These are phyloP conservation scores for Eulithis prunata DNA, from an alignment of 2,888 invertebrate species.

Conservation along the genomic window DNA sequence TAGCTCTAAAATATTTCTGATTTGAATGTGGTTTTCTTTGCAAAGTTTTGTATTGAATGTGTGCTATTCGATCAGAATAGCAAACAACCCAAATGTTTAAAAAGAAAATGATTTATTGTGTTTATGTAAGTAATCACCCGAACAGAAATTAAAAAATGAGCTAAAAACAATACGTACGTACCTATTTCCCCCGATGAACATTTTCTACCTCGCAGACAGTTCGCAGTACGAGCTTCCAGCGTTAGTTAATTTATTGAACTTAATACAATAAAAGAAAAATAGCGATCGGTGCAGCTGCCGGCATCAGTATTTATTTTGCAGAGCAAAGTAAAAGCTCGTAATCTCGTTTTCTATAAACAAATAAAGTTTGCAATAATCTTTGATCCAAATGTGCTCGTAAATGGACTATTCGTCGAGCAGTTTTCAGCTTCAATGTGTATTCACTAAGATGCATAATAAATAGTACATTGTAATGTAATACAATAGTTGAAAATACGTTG, in stretches of 20 bases:
- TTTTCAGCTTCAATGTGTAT: background rate
- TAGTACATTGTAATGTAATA: too few species aligned
- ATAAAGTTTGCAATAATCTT: conserved; percentile 23
- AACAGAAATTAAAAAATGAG: background rate
- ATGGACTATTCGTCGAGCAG: background rate
- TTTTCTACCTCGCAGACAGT: conserved; percentile 3
- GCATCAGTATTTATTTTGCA: conserved; percentile 20
- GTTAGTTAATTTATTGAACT: conserved; percentile 13
- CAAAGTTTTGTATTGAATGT: too few species aligned
- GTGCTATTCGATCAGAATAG: too few species aligned
- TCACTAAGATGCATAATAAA: too few species aligned
- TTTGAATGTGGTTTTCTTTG: too few species aligned
- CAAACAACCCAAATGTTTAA: too few species aligned
- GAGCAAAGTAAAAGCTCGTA: conserved; percentile 16
- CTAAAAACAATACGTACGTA: background rate
- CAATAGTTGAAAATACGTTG: too few species aligned
- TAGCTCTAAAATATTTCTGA: too few species aligned
- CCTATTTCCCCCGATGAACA: conserved; percentile 1
- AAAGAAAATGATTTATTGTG: too few species aligned
- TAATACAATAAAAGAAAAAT: conserved; percentile 10
- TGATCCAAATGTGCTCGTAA: conserved; percentile 10
- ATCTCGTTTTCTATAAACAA: conserved; percentile 24
- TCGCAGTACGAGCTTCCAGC: background rate
- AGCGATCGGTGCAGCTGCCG: conserved; percentile 1
- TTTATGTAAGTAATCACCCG: too few species aligned